Base-by-base conservation (phyloP, 2,797 vertebrate genomes). In the Acrocephalus scirpaceus region DNA sequence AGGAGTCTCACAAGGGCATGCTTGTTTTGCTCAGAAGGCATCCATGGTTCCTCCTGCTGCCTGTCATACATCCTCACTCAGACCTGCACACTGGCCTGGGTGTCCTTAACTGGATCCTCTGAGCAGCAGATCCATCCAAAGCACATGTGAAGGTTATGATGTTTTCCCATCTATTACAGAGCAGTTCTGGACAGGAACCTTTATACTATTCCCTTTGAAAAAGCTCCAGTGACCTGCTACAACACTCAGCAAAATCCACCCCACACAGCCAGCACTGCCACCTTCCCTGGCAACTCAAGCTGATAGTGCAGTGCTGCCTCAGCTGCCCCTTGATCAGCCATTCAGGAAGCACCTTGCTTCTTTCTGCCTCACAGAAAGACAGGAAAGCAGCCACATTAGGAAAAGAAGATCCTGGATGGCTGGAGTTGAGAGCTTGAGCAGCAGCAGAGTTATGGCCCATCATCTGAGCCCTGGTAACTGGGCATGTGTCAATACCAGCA, bases 161-260 rank as follows among this genome's bases (percentile, higher is more conserved):
- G 47, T 70, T 86, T 71, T 72, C 38, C 79, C 36, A 47, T 50
- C 62, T 90, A 23, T 66, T 81, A 62, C 0, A 7, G 66, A 81
- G 76, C 42, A 91, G 65, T 50, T 66, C 50, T n/a, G 47, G n/a
- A 44, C 56, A 95, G 76, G 73, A 94, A 93, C 73, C 85, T 96
- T 94, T 94, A 91, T 38, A 84, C 90, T 15, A 1, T 65, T 77
- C 40, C 54, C 34, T 86, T 75, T 64, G 87, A 83, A 77, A 77
- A 92, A 87, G 94, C 86, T 78, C n/a, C 83, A 81, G 62, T 58
- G 88, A 88, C 48, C 53, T 45, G 23, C 42, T 5, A 10, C 73
- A 86, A 64, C 21, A 40, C 56, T 86, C 74, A 73, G 86, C 90
- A 96, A 79, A 95, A 93, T 50, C 45, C 51, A 75, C 40, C 7